phyloP scores from a whole-genome alignment of 2,113 vertebrate genomes.

The Chunga burmeisteri region DNA sequence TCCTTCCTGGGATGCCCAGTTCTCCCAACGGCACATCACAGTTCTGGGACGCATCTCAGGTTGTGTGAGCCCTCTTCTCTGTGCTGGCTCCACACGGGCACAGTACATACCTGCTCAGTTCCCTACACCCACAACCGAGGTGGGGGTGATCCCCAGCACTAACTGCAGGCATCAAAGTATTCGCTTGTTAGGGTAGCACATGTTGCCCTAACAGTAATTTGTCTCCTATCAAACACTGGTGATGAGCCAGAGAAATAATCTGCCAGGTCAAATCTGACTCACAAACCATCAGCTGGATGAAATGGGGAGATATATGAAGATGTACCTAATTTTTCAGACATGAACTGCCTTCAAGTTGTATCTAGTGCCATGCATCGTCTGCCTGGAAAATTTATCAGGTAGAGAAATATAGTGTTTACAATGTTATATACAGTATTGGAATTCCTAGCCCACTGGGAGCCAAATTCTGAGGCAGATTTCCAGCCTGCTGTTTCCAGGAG shows the following conservation, averaged over 20 bases:
- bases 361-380: background rate
- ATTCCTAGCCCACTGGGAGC: background rate
- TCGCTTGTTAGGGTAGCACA: no score
- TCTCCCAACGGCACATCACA: background rate
- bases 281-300: fast-evolving
- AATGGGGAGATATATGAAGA: no score
- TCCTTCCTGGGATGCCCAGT: background rate
- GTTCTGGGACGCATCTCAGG: background rate
- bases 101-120: no score
- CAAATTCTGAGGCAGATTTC: background rate
- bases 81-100: background rate
- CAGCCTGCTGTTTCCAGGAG: background rate
- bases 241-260: background rate
- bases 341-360: background rate
- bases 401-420: background rate
- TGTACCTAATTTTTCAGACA: background rate
- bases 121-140: fast-evolving
- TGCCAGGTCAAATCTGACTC: fast-evolving
- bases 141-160: background rate
- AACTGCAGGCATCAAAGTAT: background rate
- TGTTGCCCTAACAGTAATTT: background rate
- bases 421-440: no score
- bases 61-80: background rate
- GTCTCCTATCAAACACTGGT: background rate
- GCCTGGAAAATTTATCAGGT: background rate